These are phyloP conservation scores for Yponomeuta plumbellus DNA, from an alignment of 2,888 invertebrate species.

Conservation along the genomic window DNA sequence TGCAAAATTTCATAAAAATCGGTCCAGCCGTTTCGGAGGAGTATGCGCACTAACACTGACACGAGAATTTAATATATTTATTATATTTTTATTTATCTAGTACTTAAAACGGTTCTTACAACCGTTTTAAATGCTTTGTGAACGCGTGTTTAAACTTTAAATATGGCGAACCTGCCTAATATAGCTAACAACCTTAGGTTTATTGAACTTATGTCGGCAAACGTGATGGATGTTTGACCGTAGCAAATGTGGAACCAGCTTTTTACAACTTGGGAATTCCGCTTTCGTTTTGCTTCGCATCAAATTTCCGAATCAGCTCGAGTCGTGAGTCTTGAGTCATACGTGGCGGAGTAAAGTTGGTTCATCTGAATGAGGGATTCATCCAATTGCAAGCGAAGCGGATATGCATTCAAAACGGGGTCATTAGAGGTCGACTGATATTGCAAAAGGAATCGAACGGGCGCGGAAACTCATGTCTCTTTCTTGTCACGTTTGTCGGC, in stretches of 20 bases:
- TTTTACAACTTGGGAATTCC: background rate
- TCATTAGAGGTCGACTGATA: constrained; percentile 1
- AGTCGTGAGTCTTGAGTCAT: background rate
- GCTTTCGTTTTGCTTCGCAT: background rate
- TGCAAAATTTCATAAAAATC: too few relatives aligned
- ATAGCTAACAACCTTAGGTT: background rate
- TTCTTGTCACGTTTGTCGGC: constrained; percentile 2
- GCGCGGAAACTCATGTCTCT: background rate
- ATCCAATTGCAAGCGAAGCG: background rate
- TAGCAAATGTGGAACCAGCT: background rate
- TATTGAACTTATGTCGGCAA: background rate
- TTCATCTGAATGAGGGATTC: background rate
- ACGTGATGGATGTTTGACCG: background rate
- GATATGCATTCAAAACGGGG: background rate
- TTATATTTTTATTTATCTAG: too few relatives aligned
- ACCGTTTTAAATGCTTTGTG: too few relatives aligned
- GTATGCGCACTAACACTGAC: too few relatives aligned
- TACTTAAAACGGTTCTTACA: too few relatives aligned
- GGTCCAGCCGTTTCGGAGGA: too few relatives aligned
- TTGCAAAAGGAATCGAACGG: constrained; percentile 6
- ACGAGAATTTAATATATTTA: too few relatives aligned
- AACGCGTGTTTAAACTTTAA: too few relatives aligned
- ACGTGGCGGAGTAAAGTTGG: background rate
- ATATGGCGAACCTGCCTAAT: too few relatives aligned
- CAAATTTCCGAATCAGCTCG: background rate